phyloP scores from a whole-genome alignment of 2,888 invertebrate species.

The Caenorhabditis japonica region DNA sequence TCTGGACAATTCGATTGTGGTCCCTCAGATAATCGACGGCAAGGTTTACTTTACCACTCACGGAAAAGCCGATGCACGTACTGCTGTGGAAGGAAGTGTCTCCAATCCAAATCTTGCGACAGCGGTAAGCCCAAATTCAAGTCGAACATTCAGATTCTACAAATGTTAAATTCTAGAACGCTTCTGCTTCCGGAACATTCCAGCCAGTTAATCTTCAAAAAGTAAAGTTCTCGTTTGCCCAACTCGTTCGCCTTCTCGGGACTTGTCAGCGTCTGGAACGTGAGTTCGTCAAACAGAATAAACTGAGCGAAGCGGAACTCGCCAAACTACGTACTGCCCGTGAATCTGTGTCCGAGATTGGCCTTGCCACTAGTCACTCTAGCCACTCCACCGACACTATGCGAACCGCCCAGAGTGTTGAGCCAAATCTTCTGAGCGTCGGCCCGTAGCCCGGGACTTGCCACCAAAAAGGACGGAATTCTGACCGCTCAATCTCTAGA shows the following conservation, averaged over 20 bases:
- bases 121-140: too few relatives aligned
- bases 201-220: constrained; percentile 34
- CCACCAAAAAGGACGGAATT: constrained; percentile 9
- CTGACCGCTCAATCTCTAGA: constrained; percentile 8
- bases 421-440: constrained; percentile 40
- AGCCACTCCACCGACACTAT: constrained; percentile 26
- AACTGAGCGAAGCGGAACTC: constrained; percentile 32
- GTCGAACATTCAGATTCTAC: too few relatives aligned
- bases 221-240: constrained; percentile 40
- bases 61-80: constrained; percentile 40
- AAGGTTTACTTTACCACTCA: constrained; percentile 49
- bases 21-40: constrained; percentile 47
- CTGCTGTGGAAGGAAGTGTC: constrained; percentile 38
- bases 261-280: constrained; percentile 48
- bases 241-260: constrained; percentile 42
- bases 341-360: constrained; percentile 29
- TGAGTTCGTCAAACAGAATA: constrained; percentile 37
- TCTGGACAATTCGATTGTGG: constrained; percentile 43
- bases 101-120: constrained; percentile 31
- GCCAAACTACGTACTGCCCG: constrained; percentile 37
- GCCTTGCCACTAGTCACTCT: constrained; percentile 23
- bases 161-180: too few relatives aligned
- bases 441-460: constrained; percentile 11
- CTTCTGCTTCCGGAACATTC: background rate
- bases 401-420: constrained; percentile 43